Percentiles rank a stretch among this genome's conserved stretches.
Conservation (phyloP, 2,888 invertebrate genomes). For the Petrophora chlorosata region DNA sequence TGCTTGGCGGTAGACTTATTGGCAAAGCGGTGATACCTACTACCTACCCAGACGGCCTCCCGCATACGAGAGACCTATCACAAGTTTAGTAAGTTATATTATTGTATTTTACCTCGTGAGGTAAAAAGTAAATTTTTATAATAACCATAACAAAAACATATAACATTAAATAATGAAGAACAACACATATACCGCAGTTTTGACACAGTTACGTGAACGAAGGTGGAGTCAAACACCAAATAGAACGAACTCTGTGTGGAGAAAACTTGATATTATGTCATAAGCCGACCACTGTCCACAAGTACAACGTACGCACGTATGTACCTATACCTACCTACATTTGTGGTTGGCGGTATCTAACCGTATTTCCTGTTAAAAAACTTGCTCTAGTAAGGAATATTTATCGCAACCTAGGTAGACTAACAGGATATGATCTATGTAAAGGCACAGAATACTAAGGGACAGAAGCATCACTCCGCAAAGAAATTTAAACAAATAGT, state of each 20-base stretch:
- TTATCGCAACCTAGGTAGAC: slow-evolving; percentile 10
- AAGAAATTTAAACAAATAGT: no score
- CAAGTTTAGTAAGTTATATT: no score
- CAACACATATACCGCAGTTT: not conserved
- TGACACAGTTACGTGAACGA: slow-evolving; percentile 19
- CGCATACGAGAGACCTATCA: no score
- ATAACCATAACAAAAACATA: no score
- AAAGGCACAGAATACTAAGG: no score
- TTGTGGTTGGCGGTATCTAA: slow-evolving; percentile 25
- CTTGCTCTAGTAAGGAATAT: slow-evolving; percentile 16
- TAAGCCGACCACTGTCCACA: slow-evolving; percentile 11
- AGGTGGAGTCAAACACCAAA: slow-evolving; percentile 23
- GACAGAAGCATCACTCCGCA: no score
- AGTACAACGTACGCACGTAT: not conserved
- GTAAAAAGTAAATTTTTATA: no score
- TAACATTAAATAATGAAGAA: not conserved
- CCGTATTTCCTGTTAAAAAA: slow-evolving; percentile 34
- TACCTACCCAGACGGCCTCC: no score
- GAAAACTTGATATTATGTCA: slow-evolving; percentile 34
- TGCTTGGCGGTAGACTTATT: no score
- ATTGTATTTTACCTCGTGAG: no score
- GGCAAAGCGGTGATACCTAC: no score
- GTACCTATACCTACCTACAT: no score
- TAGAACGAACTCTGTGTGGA: slow-evolving; percentile 22
- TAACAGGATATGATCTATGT: slow-evolving; percentile 14